Evolutionary conservation across 1,140 invertebrate species (phyloP).

Genomic region (Lethrus apterus): DNA sequence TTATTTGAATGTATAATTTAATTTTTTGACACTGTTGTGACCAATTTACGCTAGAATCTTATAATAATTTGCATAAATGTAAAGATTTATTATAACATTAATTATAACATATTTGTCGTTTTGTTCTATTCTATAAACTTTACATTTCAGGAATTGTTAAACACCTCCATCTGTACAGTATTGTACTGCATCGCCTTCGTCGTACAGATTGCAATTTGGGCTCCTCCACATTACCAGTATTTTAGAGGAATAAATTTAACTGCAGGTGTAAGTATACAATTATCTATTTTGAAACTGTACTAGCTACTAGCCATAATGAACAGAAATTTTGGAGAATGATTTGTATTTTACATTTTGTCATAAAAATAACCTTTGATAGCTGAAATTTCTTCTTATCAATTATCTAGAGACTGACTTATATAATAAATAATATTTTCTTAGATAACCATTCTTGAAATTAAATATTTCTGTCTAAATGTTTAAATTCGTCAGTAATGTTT

Average conservation of each 20-base stretch:
- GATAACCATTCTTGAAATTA: too few relatives aligned
- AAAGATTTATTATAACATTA: neutral
- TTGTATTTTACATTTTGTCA: neutral
- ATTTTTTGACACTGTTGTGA: neutral
- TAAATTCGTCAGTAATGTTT: too few relatives aligned
- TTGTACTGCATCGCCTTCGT: neutral
- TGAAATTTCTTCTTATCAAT: too few relatives aligned
- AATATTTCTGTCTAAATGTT: too few relatives aligned
- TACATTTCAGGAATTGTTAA: slow-evolving; percentile 4
- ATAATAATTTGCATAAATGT: neutral
- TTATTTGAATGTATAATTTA: neutral
- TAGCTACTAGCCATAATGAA: neutral
- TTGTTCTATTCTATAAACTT: neutral
- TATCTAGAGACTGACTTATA: too few relatives aligned
- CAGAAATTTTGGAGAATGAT: neutral
- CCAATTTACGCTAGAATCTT: neutral
- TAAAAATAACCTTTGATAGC: too few relatives aligned
- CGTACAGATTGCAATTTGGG: neutral
- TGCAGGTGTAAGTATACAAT: slow-evolving; percentile 3
- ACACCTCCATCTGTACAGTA: neutral
- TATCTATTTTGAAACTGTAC: too few relatives aligned
- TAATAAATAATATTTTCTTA: too few relatives aligned
- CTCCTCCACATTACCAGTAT: too few relatives aligned
- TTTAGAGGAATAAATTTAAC: neutral
- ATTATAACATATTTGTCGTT: neutral